phyloP scores from a whole-genome alignment of 2,888 invertebrate genomes.

The Odontomyia ornata region DNA sequence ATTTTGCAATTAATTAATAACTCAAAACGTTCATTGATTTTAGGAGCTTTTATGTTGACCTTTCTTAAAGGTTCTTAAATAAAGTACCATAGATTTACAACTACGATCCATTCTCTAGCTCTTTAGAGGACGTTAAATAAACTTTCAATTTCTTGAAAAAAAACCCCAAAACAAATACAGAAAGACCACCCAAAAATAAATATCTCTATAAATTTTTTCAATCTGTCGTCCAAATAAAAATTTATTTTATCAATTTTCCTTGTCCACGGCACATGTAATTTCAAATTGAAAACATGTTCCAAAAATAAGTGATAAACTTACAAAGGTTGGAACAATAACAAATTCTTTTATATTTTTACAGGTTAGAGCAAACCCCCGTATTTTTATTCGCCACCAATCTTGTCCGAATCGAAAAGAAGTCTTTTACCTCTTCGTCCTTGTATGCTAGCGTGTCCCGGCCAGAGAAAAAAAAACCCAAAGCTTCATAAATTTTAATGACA shows the following conservation, averaged over 20 bases:
- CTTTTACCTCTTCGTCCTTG: neutral
- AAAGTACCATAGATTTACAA: too few relatives aligned
- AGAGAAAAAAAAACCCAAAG: neutral
- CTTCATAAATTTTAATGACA: slow-evolving; percentile 31
- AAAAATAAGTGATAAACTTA: slow-evolving; percentile 9
- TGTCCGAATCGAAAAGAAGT: neutral
- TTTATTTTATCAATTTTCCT: slow-evolving; percentile 24
- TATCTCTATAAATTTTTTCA: neutral
- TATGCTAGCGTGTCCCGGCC: neutral
- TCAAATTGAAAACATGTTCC: slow-evolving; percentile 9
- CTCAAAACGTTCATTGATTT: too few relatives aligned
- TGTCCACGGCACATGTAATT: neutral
- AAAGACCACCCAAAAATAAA: neutral
- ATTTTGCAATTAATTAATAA: too few relatives aligned
- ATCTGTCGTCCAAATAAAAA: slow-evolving; percentile 1
- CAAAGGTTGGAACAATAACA: slow-evolving; percentile 23
- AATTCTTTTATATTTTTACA: slow-evolving; percentile 12
- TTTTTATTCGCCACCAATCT: slow-evolving; percentile 5
- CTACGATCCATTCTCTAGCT: too few relatives aligned
- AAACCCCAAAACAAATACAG: too few relatives aligned
- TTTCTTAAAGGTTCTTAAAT: too few relatives aligned
- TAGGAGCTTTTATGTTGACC: too few relatives aligned
- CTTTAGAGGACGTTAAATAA: too few relatives aligned
- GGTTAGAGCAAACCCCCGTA: slow-evolving; percentile 17
- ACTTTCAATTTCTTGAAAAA: too few relatives aligned